Base-by-base conservation (phyloP, 2,797 vertebrate genomes). In the Benthosema pterotum region DNA sequence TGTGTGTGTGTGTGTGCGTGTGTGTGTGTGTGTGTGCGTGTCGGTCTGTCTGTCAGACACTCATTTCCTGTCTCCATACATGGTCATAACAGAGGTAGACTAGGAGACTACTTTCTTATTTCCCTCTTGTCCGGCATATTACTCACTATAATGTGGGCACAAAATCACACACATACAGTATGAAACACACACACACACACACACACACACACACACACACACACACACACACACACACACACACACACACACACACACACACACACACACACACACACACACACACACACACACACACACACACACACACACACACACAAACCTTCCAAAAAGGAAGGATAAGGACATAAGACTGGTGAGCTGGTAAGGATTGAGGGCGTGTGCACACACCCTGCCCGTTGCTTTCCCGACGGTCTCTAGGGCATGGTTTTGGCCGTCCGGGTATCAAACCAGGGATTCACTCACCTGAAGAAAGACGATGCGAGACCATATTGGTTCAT, bases 11-110 rank as follows among this genome's bases (percentile, higher is more conserved):
- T 1, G 11, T 14, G 43, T 14, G 43, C 1, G 43, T 45, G 11
- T 45, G 43, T 14, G 2, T 14, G 43, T 45, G 11, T 8, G 46
- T 65, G 67, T 69, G 43, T 75, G 82, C 81, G 71, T 18, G 62
- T 51, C 62, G 54, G 63, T 69, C 38, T 57, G 49, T 64, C 28
- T 65, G 67, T 70, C 56, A 45, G 81, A 86, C 83, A 87, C 68
- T 87, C 78, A 83, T 88, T 88, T 90, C 89, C 84, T 86, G 53
- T 84, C 38, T 52, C 88, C 80, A 87, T 87, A 88, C 79, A 86
- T 83, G 79, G 89, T 70, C 76, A 88, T 84, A 88, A 83, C 68
- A 75, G 52, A 75, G 32, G 74, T 60, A 78, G 72, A 53, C 38
- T 73, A 65, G 79, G 80, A 74, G 58, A 67, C 9, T 52, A 3